phyloP scores from a whole-genome alignment of 2,888 invertebrate genomes.

The Macrophya alboannulata region DNA sequence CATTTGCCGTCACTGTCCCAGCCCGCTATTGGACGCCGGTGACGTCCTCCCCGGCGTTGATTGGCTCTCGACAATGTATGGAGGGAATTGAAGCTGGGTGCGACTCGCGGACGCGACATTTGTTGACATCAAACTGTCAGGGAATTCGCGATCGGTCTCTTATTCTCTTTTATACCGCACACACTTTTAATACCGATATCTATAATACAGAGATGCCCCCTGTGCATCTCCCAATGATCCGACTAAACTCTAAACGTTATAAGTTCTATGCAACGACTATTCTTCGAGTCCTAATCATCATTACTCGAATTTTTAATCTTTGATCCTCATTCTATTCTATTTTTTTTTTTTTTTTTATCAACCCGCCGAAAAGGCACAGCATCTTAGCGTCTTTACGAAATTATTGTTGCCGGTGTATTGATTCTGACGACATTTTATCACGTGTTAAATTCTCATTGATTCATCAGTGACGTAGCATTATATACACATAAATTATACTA shows the following conservation, averaged over 20 bases:
- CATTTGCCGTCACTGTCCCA: conserved; percentile 71
- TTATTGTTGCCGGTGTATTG: background rate
- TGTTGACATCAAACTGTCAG: conserved; percentile 78
- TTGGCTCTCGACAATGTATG: conserved; percentile 69
- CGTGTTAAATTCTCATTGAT: background rate
- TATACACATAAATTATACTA: conserved; percentile 1
- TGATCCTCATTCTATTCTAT: background rate
- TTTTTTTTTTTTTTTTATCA: background rate
- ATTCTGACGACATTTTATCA: background rate
- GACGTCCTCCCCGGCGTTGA: conserved; percentile 67
- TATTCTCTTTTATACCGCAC: conserved; percentile 41
- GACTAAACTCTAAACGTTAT: conserved; percentile 14
- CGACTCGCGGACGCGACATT: conserved; percentile 70
- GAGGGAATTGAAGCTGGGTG: conserved; percentile 64
- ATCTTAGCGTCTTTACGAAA: background rate
- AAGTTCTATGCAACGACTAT: conserved; percentile 21
- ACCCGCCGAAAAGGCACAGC: background rate
- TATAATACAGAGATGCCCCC: background rate
- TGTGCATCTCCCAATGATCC: conserved; percentile 35
- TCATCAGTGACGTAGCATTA: conserved; percentile 31
- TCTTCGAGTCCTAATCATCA: background rate
- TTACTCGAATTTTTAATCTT: background rate
- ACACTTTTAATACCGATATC: conserved; percentile 21
- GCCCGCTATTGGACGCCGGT: conserved; percentile 70
- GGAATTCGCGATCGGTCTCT: conserved; percentile 58